Conservation (phyloP, 2,888 invertebrate genomes). For the Megalurothrips usitatus region DNA sequence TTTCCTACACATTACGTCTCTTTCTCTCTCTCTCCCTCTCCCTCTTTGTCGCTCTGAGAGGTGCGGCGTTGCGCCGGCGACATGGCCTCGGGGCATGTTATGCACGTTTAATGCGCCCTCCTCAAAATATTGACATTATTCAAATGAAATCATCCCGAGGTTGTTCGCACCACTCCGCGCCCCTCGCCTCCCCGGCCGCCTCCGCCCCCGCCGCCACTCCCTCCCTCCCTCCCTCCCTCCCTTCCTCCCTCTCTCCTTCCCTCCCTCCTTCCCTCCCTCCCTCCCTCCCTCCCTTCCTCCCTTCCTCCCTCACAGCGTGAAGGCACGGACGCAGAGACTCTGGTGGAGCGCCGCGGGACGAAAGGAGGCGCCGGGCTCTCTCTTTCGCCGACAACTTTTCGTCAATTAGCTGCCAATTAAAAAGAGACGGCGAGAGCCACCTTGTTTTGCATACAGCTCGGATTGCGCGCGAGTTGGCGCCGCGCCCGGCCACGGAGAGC, state of each 20-base stretch:
- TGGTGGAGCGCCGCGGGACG: neutral
- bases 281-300: neutral
- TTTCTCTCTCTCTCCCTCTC: too few species aligned
- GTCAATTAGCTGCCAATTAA: conserved; percentile 13
- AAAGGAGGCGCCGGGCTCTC: neutral
- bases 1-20: too few species aligned
- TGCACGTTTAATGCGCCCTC: conserved; percentile 17
- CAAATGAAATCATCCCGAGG: conserved; percentile 14
- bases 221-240: neutral
- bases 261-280: conserved; percentile 12
- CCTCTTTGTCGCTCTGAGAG: too few species aligned
- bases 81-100: neutral
- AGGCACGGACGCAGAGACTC: neutral
- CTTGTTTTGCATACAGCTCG: conserved; percentile 5
- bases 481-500: too few species aligned
- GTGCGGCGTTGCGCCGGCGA: neutral
- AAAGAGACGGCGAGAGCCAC: neutral
- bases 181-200: conserved; percentile 30
- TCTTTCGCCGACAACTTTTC: conserved; percentile 16
- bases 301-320: neutral
- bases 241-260: conserved; percentile 1
- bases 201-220: conserved; percentile 21
- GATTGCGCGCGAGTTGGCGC: too few species aligned
- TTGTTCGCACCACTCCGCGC: neutral
- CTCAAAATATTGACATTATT: conserved; percentile 25